Evolutionary conservation across 1,140 invertebrate genomes (phyloP), one percentile per base, ranked within the genome.

Genomic region (Lasaia peninsularis): DNA sequence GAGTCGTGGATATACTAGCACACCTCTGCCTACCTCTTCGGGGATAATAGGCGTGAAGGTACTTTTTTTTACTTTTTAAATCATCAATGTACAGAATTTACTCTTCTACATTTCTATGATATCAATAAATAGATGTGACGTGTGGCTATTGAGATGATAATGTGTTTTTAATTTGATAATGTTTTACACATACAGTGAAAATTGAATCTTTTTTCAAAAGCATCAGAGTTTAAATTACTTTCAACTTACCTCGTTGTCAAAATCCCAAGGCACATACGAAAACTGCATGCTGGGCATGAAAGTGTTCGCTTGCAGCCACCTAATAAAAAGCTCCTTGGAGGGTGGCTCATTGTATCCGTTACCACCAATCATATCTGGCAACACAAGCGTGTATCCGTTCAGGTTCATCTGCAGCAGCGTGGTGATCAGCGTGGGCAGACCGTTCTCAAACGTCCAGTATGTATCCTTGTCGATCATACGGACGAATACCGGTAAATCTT

Each of bases 281-380:
- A 97, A 97, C 85, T 98, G 96, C 65, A 98, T 87, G 5, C 92
- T 91, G 0, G 97, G 96, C 93, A 98, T 94, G 66, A 97, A 97
- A 0, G 93, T 91, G 62, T 94, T 96, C 0, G 93, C 93, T 83
- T 98, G 94, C 11, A 97, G 79, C 97, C 97, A 98, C 48, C 97
- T 89, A 51, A 98, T 92, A 72, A 95, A 98, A 5, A 98, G 85
- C 77, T 98, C 94, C 62, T 93, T 92, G 9, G 91, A 90, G 1
- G 93, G 93, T 2, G 80, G 92, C 76, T 91, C 88, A 33, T 90
- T 83, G 18, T 96, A 96, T 0, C 93, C 95, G 77, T 97, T 98
- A 1, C 97, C 97, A 5, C 97, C 97, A 63, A 98, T 94, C 94
- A 98, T 97, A 75, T 98, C 97, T 0, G 96, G 96, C 1, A 98